Conservation (phyloP, 1,140 invertebrate species). For the Caenorhabditis tropicalis region DNA sequence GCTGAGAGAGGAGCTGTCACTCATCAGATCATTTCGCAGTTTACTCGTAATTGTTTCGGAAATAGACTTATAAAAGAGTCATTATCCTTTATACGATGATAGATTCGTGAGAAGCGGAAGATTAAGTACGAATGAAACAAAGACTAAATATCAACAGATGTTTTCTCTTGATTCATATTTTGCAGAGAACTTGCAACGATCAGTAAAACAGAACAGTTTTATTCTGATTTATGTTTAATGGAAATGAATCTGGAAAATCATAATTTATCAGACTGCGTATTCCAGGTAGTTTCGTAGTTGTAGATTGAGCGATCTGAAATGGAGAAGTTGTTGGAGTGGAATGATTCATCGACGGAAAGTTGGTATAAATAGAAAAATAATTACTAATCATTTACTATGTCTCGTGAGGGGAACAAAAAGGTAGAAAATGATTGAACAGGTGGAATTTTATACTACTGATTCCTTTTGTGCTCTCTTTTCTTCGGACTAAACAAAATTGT, state of each 20-base stretch:
- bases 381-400: constrained; percentile 5
- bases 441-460: background rate
- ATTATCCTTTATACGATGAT: background rate
- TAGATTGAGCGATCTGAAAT: constrained; percentile 30
- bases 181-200: background rate
- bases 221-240: background rate
- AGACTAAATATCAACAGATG: background rate
- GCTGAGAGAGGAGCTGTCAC: constrained; percentile 1
- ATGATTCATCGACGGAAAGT: background rate
- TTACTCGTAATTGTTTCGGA: background rate
- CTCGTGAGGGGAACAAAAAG: background rate
- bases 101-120: background rate
- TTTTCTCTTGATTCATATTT: background rate
- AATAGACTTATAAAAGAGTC: background rate
- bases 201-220: constrained; percentile 6
- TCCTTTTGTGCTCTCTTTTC: background rate
- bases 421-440: background rate
- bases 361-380: background rate
- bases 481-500: background rate
- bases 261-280: background rate
- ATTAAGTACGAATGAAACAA: background rate
- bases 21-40: background rate
- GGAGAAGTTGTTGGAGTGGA: background rate
- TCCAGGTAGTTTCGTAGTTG: constrained; percentile 28
- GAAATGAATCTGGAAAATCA: background rate